Conservation (phyloP, 2,113 vertebrate species). For the Aegithalos caudatus region DNA sequence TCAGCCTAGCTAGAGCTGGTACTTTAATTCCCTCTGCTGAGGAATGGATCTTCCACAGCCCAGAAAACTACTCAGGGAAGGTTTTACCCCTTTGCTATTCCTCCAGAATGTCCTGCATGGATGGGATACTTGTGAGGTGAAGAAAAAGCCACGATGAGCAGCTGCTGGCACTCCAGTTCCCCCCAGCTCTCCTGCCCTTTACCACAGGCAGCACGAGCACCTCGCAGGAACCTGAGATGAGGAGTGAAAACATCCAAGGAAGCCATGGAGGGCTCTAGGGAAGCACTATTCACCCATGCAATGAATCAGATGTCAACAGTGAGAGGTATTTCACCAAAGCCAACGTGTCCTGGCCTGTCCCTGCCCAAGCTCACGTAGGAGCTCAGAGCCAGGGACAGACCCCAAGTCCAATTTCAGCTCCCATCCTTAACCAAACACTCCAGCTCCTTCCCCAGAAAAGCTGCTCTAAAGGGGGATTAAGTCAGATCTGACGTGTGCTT, state of each 20-base stretch:
- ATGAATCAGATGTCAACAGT: background rate
- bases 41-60: background rate
- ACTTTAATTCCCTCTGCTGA: background rate
- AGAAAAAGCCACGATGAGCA: background rate
- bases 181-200: background rate
- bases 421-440: constrained; percentile 50
- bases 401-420: background rate
- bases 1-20: background rate
- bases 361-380: background rate
- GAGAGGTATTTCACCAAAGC: background rate
- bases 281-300: background rate
- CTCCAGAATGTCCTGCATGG: background rate
- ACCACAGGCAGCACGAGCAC: background rate
- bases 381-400: background rate
- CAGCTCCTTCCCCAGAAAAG: background rate
- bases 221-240: background rate
- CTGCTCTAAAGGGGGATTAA: constrained; percentile 6
- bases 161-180: background rate
- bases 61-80: background rate
- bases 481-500: background rate
- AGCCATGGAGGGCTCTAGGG: background rate
- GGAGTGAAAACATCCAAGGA: background rate
- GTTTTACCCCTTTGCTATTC: background rate
- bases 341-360: constrained; percentile 14
- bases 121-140: background rate